These are phyloP conservation scores for Shinisaurus crocodilurus DNA, from an alignment of 2,113 vertebrate genomes.

Conservation along the genomic window DNA sequence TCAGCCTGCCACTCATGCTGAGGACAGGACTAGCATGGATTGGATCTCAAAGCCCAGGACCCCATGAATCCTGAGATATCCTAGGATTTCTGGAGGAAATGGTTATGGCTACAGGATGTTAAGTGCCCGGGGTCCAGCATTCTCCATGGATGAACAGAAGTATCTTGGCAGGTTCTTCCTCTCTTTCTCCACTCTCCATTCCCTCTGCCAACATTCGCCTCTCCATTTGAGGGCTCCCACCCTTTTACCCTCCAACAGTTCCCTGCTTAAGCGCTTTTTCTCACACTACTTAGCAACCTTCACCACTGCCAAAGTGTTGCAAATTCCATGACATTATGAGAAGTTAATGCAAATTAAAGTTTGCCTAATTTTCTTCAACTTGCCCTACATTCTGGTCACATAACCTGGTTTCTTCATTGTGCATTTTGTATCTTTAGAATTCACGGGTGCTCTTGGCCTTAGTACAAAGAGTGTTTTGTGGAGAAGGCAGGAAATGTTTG, in stretches of 20 bases:
- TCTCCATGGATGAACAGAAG: neutral
- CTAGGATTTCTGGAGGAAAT: neutral
- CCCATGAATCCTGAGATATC: neutral
- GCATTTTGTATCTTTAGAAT: conserved; percentile 7
- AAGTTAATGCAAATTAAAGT: conserved; percentile 9
- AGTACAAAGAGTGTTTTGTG: neutral
- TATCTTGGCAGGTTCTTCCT: neutral
- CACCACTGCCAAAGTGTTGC: neutral
- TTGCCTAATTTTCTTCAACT: neutral
- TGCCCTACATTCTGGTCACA: neutral
- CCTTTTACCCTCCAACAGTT: neutral
- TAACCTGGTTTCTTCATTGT: neutral
- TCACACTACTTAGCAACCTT: conserved; percentile 5
- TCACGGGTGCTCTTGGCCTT: neutral
- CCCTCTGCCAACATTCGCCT: neutral
- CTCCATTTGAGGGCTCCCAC: neutral
- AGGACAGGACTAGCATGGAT: neutral
- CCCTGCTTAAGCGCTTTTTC: neutral
- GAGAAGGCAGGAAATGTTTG: neutral
- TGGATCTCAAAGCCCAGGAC: neutral
- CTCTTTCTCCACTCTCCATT: neutral
- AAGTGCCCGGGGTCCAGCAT: neutral
- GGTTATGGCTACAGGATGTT: neutral
- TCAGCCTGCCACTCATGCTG: neutral
- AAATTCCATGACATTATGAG: neutral